A percentile compares a stretch with the other conserved stretches of the same genome.
These are phyloP conservation scores for Irena cyanogastra DNA, from an alignment of 2,113 vertebrate genomes.

Conservation along the genomic window DNA sequence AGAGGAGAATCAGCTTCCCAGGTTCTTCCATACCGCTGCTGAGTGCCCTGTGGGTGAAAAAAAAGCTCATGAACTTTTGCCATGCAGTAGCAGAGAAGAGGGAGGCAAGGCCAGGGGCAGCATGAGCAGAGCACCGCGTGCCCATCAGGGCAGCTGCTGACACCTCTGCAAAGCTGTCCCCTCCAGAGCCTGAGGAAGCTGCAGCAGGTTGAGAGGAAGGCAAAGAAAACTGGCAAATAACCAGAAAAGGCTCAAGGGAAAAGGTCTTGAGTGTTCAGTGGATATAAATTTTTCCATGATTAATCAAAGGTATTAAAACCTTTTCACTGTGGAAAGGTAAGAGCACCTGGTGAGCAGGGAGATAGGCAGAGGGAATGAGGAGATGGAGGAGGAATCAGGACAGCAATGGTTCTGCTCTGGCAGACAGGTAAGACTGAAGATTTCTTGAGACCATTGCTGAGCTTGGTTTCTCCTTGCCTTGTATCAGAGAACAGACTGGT, in stretches of 20 bases:
- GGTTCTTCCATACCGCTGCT: not conserved
- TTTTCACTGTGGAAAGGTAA: not conserved
- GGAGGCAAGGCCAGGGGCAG: not conserved
- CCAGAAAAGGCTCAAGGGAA: not conserved
- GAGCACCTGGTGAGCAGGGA: not conserved
- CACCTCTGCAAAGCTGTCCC: not conserved
- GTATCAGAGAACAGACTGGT: not conserved
- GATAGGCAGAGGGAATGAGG: not conserved
- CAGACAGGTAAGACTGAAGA: not conserved
- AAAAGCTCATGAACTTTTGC: not conserved
- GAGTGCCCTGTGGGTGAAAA: not conserved
- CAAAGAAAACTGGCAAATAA: not conserved
- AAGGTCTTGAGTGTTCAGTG: not conserved
- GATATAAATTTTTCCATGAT: not conserved
- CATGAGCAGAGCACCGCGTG: rapidly evolving
- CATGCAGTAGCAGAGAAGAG: rapidly evolving
- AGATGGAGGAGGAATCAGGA: not conserved
- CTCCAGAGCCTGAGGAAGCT: not conserved
- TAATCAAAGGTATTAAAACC: not conserved
- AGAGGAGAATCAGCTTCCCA: not conserved
- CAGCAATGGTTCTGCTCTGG: not conserved
- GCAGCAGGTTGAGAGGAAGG: not conserved
- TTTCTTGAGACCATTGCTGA: not conserved
- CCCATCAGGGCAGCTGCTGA: not conserved
- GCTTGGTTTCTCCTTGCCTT: not conserved